Base-by-base conservation (phyloP, 2,797 vertebrate genomes). In the Glyptemys insculpta region DNA sequence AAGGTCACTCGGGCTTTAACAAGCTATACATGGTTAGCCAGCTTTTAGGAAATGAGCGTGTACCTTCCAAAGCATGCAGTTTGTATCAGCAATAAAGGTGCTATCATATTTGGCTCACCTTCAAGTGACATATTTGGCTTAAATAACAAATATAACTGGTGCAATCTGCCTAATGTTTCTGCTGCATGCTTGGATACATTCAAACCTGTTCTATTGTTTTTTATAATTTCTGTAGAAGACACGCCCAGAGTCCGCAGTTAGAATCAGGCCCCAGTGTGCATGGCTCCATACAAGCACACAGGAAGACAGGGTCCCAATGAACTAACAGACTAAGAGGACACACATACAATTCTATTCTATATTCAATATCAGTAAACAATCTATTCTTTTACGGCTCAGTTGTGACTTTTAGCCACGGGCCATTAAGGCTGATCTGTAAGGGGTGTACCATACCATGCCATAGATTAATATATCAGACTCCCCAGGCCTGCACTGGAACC, bases 1-100 rank as follows among this genome's bases (percentile, higher is more conserved):
- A 98, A 98, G 97, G 98, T 98, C 97, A 97, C 86, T 97, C 93
- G 72, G 65, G 91, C 94, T 98, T 96, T 96, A 97, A 93, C 91
- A 96, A 96, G 80, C 41, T 41, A 6, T 57, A 79, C 7, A 2
- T 92, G 88, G 93, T 98, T 97, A 97, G 91, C 62, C 92, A 95
- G 79, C 89, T 94, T 95, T 88, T 62, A 83, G 74, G 72, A 96
- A 96, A 97, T 95, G 95, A 86, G 80, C 87, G 23, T 72, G 74
- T 86, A 85, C 57, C 87, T 87, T 85, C 65, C 49, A 59, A 91
- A 27, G 50, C 37, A 57, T 87, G 52, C 47, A 88, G 25, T 85
- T 54, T 29, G 47, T 85, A 93, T 50, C 80, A 47, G 85, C 78
- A 92, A 49, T 37, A 87, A 96, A 97, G 76, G 50, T 31, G 18